Conservation (phyloP, 1,140 invertebrate genomes). For the Philopotamus ludificatus region DNA sequence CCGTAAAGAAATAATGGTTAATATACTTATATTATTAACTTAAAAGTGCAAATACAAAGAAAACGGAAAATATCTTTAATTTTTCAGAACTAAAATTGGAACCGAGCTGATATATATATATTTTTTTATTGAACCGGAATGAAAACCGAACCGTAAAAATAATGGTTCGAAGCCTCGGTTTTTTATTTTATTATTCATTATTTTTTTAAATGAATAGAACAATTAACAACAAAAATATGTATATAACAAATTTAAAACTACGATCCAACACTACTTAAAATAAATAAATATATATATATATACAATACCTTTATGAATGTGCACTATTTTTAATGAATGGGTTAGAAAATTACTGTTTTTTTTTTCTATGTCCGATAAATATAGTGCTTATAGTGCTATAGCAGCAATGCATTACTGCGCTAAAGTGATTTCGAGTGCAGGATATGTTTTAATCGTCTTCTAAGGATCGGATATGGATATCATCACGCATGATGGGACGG, state of each 20-base stretch:
- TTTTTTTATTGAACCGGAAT: too few species aligned
- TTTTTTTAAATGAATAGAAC: too few species aligned
- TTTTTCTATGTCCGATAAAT: background rate
- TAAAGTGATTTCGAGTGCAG: background rate
- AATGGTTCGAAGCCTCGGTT: too few species aligned
- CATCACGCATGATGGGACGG: background rate
- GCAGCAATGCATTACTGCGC: slow-evolving; percentile 10
- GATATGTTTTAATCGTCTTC: too few species aligned
- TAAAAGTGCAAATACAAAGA: too few species aligned
- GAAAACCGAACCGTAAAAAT: too few species aligned
- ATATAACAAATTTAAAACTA: slow-evolving; percentile 9
- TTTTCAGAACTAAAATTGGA: too few species aligned
- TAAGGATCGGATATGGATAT: background rate
- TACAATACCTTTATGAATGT: slow-evolving; percentile 23
- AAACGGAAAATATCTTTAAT: too few species aligned
- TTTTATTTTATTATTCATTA: too few species aligned
- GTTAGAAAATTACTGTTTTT: slow-evolving; percentile 8
- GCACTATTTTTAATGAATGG: background rate
- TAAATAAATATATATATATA: background rate
- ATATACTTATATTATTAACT: too few species aligned
- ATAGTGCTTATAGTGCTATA: slow-evolving; percentile 12
- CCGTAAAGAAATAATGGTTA: too few species aligned
- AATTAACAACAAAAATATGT: background rate
- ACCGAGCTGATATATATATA: too few species aligned
- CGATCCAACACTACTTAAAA: background rate